Percentiles rank a stretch among this genome's conserved stretches.
These are phyloP conservation scores for Bemisia tabaci DNA, from an alignment of 1,140 invertebrate species.

Conservation along the genomic window DNA sequence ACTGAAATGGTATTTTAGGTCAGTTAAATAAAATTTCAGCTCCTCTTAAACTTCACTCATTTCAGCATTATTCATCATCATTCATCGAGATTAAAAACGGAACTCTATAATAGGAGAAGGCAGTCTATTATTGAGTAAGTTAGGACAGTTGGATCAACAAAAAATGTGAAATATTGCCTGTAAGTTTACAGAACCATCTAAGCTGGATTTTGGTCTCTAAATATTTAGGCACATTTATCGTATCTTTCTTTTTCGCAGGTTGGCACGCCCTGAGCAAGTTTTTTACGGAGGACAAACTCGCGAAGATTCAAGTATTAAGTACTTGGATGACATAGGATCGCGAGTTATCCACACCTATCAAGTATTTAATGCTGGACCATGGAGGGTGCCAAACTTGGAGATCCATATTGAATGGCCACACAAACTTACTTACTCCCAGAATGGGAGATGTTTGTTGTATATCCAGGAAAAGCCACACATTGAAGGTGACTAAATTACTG, in stretches of 20 bases:
- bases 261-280: conserved; percentile 55
- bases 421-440: conserved; percentile 32
- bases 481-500: conserved; percentile 38
- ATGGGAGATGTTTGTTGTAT: conserved; percentile 84
- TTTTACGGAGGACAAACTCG: conserved; percentile 73
- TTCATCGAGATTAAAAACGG: no score
- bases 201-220: no score
- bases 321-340: conserved; percentile 72
- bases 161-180: no score
- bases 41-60: no score
- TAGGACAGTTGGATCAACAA: no score
- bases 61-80: no score
- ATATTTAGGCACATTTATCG: no score
- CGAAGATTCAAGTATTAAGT: conserved; percentile 67
- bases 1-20: no score
- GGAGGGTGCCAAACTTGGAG: conserved; percentile 58
- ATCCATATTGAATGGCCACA: conserved; percentile 80
- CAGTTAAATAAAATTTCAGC: no score
- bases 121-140: no score
- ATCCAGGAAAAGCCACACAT: conserved; percentile 63
- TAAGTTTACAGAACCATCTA: no score
- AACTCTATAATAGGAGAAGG: no score
- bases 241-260: conserved; percentile 37
- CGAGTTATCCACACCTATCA: conserved; percentile 72
- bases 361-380: conserved; percentile 77